Percentiles rank a stretch among this genome's conserved stretches.
Conservation (phyloP, 2,888 invertebrate species). For the Halocaridina rubra region DNA sequence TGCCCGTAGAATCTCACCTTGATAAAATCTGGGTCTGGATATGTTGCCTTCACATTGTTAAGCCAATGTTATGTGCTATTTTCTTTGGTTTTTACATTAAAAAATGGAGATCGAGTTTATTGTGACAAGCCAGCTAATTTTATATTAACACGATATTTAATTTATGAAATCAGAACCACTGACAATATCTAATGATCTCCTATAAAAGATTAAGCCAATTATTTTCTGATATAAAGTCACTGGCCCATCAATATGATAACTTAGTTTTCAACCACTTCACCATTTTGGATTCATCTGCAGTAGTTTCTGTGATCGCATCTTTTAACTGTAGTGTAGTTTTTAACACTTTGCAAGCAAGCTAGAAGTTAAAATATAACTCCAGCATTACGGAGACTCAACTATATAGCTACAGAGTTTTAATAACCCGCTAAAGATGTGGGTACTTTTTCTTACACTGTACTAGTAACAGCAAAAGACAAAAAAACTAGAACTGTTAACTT, state of each 20-base stretch:
- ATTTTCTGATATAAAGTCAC: conserved; percentile 10
- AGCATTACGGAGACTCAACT: conserved; percentile 35
- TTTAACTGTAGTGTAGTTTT: conserved; percentile 35
- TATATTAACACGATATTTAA: no score
- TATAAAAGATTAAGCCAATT: conserved; percentile 10
- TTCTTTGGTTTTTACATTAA: conserved; percentile 46
- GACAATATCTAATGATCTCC: conserved; percentile 1
- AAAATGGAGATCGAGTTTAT: conserved; percentile 56
- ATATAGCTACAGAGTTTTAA: conserved; percentile 56
- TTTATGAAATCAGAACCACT: background rate
- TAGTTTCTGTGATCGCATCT: conserved; percentile 2
- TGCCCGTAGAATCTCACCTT: conserved; percentile 40
- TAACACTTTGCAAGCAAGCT: conserved; percentile 43
- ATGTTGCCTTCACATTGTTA: conserved; percentile 50
- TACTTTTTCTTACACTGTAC: conserved; percentile 57
- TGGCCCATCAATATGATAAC: conserved; percentile 31
- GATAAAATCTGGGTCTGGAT: conserved; percentile 47
- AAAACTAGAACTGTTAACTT: conserved; percentile 58
- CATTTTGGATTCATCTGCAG: conserved; percentile 26
- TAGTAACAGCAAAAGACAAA: conserved; percentile 60
- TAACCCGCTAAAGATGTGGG: conserved; percentile 49
- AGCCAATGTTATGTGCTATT: conserved; percentile 53
- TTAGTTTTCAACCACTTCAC: conserved; percentile 38
- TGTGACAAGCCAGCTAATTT: conserved; percentile 54
- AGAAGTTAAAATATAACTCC: conserved; percentile 38